Base-by-base conservation (phyloP, 37 sponge, comb jelly and placozoan species). In the Theonella swinhoei region DNA sequence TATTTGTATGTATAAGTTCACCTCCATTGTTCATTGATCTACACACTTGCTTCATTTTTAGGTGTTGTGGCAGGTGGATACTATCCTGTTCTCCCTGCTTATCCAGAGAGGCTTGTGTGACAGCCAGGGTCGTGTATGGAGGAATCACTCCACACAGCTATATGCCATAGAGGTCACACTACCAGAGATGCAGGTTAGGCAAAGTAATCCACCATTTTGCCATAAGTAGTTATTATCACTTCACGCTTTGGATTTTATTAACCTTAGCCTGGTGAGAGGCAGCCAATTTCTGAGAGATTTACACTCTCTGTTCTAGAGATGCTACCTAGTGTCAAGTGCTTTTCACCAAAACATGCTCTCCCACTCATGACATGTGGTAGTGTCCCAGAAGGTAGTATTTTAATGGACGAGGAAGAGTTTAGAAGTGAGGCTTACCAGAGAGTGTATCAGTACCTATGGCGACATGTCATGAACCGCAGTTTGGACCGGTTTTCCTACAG, bases 151-250 rank as follows among this genome's bases (percentile, higher is more conserved):
- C 34, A 62, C 31, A 24, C 85, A 92, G 34, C 66, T 84, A n/a
- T 88, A 88, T 63, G 78, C 67, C n/a, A 64, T 92, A 19, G 93
- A 92, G 66, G 77, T 88, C 17, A 92, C 93, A n/a, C 34, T 71
- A 33, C 70, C 76, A 3, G 69, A 76, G 36, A 22, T 71, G 30
- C 23, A 24, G 37, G 71, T 60, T 23, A 36, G 72, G 23, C 0
- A 23, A 1, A 9, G 72, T 5, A 36, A 3, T 35, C 22, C 23
- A 34, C 38, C 72, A 35, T 8, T 35, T 36, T 14, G 38, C 30
- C 4, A 4, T 71, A 29, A n/a, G 30, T 3, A 30, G 24, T 4
- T 58, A n/a, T n/a, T n/a, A n/a, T n/a, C n/a, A n/a, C 64, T 28
- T 28, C 64, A 63, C 26, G 64, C 3, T 63, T 63, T 3, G 26